Conservation (phyloP, 1,140 invertebrate species). For the Aphaenogaster ashmeadi region DNA sequence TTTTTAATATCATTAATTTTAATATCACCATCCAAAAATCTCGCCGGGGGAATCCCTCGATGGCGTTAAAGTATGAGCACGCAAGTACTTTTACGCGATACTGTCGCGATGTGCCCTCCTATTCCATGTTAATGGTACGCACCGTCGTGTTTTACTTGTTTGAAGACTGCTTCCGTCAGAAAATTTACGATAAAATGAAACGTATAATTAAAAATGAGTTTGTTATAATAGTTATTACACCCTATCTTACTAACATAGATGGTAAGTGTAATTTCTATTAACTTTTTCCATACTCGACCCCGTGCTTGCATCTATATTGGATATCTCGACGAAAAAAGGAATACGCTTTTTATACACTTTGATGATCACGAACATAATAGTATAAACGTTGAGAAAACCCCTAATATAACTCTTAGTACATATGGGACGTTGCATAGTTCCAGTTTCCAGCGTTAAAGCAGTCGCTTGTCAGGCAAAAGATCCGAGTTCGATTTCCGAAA, state of each 20-base stretch:
- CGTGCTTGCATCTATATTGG: not conserved
- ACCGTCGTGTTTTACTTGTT: slow-evolving; percentile 84
- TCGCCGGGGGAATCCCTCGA: not conserved
- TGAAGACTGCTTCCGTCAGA: slow-evolving; percentile 86
- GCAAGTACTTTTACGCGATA: slow-evolving; percentile 56
- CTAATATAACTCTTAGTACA: too few relatives aligned
- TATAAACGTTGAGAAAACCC: too few relatives aligned
- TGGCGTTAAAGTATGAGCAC: not conserved
- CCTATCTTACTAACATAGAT: not conserved
- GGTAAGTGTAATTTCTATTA: not conserved
- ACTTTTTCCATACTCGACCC: not conserved
- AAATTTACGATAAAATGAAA: slow-evolving; percentile 84
- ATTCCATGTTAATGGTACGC: slow-evolving; percentile 82
- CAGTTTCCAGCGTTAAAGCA: too few relatives aligned
- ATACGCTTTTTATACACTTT: not conserved
- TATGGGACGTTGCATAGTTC: too few relatives aligned
- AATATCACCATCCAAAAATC: slow-evolving; percentile 50
- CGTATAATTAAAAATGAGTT: slow-evolving; percentile 71
- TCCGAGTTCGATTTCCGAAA: too few relatives aligned
- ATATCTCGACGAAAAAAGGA: not conserved
- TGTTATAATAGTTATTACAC: slow-evolving; percentile 16
- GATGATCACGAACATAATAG: too few relatives aligned
- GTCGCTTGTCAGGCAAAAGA: too few relatives aligned
- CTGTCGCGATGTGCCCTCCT: slow-evolving; percentile 68
- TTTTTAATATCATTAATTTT: slow-evolving; percentile 66